Conservation (phyloP, 2,113 vertebrate genomes). For the Terrapene triunguis region DNA sequence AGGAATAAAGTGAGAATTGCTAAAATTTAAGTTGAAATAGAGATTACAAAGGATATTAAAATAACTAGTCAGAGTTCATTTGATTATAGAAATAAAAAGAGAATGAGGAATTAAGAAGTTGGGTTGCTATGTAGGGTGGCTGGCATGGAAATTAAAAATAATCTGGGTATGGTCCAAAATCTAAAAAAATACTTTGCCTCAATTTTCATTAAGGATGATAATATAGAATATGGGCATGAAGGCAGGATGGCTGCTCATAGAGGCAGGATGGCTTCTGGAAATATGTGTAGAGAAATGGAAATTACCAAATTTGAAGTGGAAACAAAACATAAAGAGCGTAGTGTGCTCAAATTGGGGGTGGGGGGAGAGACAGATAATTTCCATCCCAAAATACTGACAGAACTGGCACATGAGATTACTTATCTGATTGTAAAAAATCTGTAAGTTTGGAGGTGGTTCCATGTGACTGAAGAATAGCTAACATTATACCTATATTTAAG, state of each 20-base stretch:
- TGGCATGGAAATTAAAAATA: neutral
- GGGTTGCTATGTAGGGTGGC: neutral
- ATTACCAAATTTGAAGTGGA: neutral
- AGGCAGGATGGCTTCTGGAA: neutral
- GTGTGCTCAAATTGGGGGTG: neutral
- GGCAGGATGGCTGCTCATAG: neutral
- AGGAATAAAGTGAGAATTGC: neutral
- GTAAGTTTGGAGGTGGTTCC: too few relatives aligned
- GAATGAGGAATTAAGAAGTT: neutral
- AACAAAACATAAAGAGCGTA: neutral
- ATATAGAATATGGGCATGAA: neutral
- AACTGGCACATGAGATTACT: too few relatives aligned
- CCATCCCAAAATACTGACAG: too few relatives aligned
- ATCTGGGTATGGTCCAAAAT: neutral
- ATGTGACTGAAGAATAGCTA: too few relatives aligned
- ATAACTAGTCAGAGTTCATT: neutral
- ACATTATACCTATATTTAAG: too few relatives aligned
- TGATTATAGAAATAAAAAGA: neutral
- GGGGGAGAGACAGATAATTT: too few relatives aligned
- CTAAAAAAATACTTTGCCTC: neutral
- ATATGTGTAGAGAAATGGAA: neutral
- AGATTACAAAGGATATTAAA: neutral
- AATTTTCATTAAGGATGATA: neutral
- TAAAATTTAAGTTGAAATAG: neutral
- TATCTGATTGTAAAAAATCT: too few relatives aligned